Evolutionary conservation across 1,140 invertebrate genomes (phyloP).

Genomic region (Scaptodrosophila lebanonensis): DNA sequence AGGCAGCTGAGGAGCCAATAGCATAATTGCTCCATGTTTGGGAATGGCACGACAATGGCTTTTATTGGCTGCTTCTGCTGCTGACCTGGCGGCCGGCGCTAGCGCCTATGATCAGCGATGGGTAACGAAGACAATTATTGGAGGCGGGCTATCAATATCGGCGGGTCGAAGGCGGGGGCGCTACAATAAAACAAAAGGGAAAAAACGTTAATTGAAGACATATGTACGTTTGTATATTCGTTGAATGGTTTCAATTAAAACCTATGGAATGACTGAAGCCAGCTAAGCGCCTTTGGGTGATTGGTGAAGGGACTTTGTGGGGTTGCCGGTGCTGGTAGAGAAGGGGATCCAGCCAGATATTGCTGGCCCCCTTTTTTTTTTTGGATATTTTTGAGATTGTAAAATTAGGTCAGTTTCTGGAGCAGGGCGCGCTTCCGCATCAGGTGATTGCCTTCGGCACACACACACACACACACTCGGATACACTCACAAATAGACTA

Average conservation of each 20-base stretch:
- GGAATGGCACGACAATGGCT: background rate
- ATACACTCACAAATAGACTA: background rate
- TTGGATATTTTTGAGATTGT: background rate
- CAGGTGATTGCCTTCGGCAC: slow-evolving; percentile 22
- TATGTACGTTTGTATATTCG: too few species aligned
- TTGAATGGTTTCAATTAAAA: slow-evolving; percentile 3
- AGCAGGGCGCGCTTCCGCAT: slow-evolving; percentile 15
- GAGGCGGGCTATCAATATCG: background rate
- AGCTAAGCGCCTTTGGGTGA: slow-evolving; percentile 25
- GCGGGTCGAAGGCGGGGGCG: background rate
- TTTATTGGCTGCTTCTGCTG: background rate
- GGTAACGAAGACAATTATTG: too few species aligned
- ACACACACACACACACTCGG: background rate
- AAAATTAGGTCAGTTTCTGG: slow-evolving; percentile 53
- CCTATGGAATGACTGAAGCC: slow-evolving; percentile 34
- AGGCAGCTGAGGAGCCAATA: slow-evolving; percentile 57
- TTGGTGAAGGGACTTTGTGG: background rate
- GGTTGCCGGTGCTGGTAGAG: background rate
- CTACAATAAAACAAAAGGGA: slow-evolving; percentile 2
- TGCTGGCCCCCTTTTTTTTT: slow-evolving; percentile 2
- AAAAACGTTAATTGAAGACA: slow-evolving; percentile 14
- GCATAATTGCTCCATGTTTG: slow-evolving; percentile 52
- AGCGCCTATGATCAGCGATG: too few species aligned
- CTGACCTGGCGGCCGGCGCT: background rate
- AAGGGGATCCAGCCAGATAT: too few species aligned